Evolutionary conservation across 2,888 invertebrate species (phyloP).

Genomic region (Acleris holmiana): DNA sequence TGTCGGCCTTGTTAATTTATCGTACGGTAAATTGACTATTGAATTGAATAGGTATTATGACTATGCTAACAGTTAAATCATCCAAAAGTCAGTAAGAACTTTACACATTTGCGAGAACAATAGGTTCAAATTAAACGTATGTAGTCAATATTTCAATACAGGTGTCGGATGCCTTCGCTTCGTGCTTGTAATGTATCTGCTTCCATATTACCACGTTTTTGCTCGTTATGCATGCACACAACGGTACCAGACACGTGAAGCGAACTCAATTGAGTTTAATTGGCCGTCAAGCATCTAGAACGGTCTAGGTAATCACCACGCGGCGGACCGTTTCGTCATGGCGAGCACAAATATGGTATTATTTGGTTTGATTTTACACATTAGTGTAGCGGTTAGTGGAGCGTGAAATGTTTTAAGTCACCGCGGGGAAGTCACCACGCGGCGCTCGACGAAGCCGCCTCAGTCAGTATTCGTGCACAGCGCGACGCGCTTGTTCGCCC

Average conservation of each 20-base stretch:
- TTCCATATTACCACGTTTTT: constrained; percentile 24
- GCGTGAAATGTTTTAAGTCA: constrained; percentile 69
- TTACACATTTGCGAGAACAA: constrained; percentile 6
- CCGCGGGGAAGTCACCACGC: constrained; percentile 48
- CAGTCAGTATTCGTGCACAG: constrained; percentile 70
- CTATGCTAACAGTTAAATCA: not conserved
- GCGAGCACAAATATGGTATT: constrained; percentile 47
- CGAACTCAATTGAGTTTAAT: constrained; percentile 9
- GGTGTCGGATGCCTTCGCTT: constrained; percentile 3
- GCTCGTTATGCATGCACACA: constrained; percentile 23
- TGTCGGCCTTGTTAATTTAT: constrained; percentile 11
- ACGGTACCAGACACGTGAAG: constrained; percentile 19
- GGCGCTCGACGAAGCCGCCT: constrained; percentile 36
- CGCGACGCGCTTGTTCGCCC: constrained; percentile 46
- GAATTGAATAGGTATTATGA: constrained; percentile 19
- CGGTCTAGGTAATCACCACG: constrained; percentile 14
- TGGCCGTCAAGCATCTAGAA: constrained; percentile 20
- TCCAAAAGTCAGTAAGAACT: not conserved
- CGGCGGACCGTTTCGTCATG: constrained; percentile 21
- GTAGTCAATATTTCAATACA: not conserved
- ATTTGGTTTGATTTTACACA: constrained; percentile 73
- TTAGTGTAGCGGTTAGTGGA: constrained; percentile 69
- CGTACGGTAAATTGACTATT: constrained; percentile 11
- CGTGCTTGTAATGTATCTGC: constrained; percentile 9
- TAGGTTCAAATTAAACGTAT: constrained; percentile 1